Evolutionary conservation across 2,113 vertebrate genomes (phyloP), one percentile per base, ranked within the genome.

Genomic region (Anguilla japonica): DNA sequence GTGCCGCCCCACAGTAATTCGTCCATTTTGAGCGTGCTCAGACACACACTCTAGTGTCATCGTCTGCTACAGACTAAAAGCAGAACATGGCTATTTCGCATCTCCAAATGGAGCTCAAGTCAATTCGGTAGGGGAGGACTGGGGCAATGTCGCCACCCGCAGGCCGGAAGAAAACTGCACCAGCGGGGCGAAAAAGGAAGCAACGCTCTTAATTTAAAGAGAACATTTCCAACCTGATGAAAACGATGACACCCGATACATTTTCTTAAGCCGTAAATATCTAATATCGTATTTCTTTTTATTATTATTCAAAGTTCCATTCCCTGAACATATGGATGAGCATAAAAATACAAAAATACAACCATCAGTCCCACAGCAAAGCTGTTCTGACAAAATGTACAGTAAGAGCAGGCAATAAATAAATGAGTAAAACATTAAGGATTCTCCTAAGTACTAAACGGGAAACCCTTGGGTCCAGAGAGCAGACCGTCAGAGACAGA

Each of bases 61-160:
- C 71, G 26, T 80, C 20, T 80, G 84, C 80, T 57, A 41, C 84
- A 57, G 46, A 39, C 34, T 85, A 71, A 85, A 60, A 81, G 85
- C 53, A 86, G 50, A 85, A 85, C 84, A 50, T 43, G 41, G 71
- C 50, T 81, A 40, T 81, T 34, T 41, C 53, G 34, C 71, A 67
- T 71, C 41, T 22, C 81, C 79, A 60, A 60, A 63, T 6, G 41
- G 43, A 81, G 53, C 56, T 60, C 14, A 15, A 1, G 41, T 7
- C 16, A 34, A 34, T 8, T 79, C 41, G 9, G 7, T 8, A 29
- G 26, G 53, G 20, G 39, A 40, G 79, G 34, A 41, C 34, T 87
- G 46, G 85, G 89, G 82, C 91, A 90, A 91, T 92, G 93, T 91
- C 94, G 87, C 94, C 92, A 79, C 91, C 94, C 93, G 86, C 89